These are phyloP conservation scores for Vidua chalybeata DNA, from an alignment of 2,113 vertebrate species.

Conservation along the genomic window DNA sequence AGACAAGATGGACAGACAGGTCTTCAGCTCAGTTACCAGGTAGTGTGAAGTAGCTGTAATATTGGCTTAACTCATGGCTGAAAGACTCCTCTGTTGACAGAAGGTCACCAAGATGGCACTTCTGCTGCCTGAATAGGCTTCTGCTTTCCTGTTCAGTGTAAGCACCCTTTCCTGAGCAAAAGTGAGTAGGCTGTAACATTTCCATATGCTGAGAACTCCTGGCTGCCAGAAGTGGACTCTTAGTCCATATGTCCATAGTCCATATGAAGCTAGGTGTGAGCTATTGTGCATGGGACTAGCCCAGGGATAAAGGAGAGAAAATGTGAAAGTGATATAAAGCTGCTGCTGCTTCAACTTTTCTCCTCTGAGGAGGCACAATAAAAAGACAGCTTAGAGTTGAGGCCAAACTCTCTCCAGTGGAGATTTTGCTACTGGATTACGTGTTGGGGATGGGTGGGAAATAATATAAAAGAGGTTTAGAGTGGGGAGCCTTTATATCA, in stretches of 20 bases:
- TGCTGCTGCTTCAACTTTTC: not conserved
- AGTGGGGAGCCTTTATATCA: not conserved
- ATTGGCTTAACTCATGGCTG: constrained; percentile 32
- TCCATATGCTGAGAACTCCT: not conserved
- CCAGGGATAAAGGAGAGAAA: not conserved
- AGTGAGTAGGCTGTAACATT: not conserved
- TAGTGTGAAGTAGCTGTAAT: not conserved
- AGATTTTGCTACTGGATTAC: not conserved
- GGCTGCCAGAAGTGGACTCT: not conserved
- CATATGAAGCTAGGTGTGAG: not conserved
- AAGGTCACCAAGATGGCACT: not conserved
- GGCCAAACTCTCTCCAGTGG: not conserved
- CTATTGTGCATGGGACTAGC: not conserved
- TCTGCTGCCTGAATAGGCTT: not conserved
- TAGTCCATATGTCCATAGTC: not conserved
- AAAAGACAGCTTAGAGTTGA: not conserved
- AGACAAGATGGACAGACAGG: not conserved
- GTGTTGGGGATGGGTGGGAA: not conserved
- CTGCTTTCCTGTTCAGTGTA: not conserved
- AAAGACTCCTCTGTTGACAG: constrained; percentile 30
- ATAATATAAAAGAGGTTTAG: not conserved
- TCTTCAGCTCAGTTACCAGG: not conserved
- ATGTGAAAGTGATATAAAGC: not conserved
- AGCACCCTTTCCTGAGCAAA: not conserved
- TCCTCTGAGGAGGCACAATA: not conserved